Evolutionary conservation across 2,797 vertebrate genomes (phyloP).

Genomic region (Tapera naevia): DNA sequence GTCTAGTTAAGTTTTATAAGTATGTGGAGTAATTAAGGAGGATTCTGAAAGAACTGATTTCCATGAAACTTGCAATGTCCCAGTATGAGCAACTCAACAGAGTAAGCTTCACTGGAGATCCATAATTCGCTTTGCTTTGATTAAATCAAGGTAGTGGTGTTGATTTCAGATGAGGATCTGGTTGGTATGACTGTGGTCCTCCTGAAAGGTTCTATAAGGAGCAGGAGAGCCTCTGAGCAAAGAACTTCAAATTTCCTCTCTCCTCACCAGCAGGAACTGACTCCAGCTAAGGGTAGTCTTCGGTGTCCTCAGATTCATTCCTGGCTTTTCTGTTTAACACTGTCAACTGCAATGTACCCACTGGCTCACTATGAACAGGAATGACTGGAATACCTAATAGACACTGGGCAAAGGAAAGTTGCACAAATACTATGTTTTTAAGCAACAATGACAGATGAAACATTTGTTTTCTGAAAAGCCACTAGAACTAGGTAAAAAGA

Average conservation of each 20-base stretch:
- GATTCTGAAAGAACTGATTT: background rate
- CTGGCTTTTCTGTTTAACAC: background rate
- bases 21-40: background rate
- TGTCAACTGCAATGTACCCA: background rate
- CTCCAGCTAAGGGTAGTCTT: background rate
- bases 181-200: background rate
- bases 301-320: background rate
- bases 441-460: background rate
- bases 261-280: background rate
- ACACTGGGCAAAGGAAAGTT: background rate
- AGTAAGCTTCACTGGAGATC: background rate
- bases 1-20: background rate
- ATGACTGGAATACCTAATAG: background rate
- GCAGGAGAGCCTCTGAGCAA: background rate
- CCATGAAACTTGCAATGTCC: background rate
- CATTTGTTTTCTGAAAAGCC: slow-evolving; percentile 1
- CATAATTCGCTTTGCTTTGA: background rate
- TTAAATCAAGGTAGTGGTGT: background rate
- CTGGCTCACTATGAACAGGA: background rate
- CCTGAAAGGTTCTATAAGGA: background rate
- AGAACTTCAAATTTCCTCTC: background rate
- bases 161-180: background rate
- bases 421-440: background rate
- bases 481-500: background rate
- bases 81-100: background rate